These are phyloP conservation scores for Enoplosus armatus DNA, from an alignment of 2,797 vertebrate species.

Conservation along the genomic window DNA sequence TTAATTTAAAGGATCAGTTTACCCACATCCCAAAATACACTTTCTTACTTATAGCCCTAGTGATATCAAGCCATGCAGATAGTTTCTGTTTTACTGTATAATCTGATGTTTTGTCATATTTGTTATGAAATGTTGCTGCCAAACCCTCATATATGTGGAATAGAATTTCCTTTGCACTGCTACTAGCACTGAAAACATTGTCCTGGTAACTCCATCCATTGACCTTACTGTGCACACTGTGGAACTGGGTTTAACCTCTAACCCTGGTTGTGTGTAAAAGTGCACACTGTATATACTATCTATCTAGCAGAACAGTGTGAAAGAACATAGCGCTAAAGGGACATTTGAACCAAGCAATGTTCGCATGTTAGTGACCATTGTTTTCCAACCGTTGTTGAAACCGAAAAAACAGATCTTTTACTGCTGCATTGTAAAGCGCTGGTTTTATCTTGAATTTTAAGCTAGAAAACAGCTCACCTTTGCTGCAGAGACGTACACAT, in stretches of 20 bases:
- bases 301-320: neutral
- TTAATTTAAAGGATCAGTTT: neutral
- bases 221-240: no score
- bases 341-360: neutral
- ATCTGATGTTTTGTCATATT: neutral
- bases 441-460: conserved; percentile 12
- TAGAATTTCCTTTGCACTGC: neutral
- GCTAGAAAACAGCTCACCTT: neutral
- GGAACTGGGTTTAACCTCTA: neutral
- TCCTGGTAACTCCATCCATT: neutral
- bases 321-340: neutral
- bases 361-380: neutral
- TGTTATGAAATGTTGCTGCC: neutral
- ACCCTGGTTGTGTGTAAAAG: neutral
- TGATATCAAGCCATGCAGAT: neutral
- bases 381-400: neutral
- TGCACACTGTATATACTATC: neutral
- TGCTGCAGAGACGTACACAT: conserved; percentile 1
- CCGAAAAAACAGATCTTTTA: conserved; percentile 5
- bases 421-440: conserved; percentile 6
- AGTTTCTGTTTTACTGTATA: neutral
- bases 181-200: neutral
- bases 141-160: neutral
- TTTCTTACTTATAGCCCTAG: neutral
- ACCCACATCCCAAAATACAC: neutral